These are phyloP conservation scores for Fulica atra DNA, from an alignment of 2,113 vertebrate genomes.

Conservation along the genomic window DNA sequence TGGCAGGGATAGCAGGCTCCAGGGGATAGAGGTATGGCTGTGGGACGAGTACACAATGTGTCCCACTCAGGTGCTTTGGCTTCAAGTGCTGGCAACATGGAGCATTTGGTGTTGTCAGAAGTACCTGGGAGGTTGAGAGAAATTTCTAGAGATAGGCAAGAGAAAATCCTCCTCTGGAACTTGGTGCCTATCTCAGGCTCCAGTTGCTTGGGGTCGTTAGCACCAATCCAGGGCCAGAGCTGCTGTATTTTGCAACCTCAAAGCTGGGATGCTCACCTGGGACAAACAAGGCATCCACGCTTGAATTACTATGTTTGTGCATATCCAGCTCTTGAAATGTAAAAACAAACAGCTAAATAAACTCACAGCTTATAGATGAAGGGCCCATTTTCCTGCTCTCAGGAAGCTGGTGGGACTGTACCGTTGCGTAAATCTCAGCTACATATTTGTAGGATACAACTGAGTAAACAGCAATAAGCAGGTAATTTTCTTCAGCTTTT, in stretches of 20 bases:
- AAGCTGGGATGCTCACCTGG: background rate
- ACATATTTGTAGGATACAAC: background rate
- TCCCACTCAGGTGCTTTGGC: background rate
- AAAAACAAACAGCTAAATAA: background rate
- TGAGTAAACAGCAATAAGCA: background rate
- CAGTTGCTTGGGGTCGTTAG: background rate
- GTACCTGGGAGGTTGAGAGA: background rate
- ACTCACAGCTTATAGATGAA: background rate
- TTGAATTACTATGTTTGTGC: accelerated
- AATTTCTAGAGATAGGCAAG: background rate
- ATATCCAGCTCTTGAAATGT: background rate
- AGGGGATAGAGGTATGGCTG: accelerated
- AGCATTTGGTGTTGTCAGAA: background rate
- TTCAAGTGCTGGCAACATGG: background rate
- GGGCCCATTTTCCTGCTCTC: background rate
- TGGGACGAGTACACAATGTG: accelerated
- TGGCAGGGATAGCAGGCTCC: background rate
- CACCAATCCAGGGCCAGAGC: background rate
- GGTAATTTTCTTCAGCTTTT: background rate
- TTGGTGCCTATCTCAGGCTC: background rate
- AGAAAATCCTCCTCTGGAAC: background rate
- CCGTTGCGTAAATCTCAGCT: background rate
- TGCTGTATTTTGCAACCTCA: accelerated
- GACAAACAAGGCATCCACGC: accelerated
- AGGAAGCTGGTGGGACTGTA: background rate